These are phyloP conservation scores for Apotomis capreana DNA, from an alignment of 2,888 invertebrate genomes.

Conservation along the genomic window DNA sequence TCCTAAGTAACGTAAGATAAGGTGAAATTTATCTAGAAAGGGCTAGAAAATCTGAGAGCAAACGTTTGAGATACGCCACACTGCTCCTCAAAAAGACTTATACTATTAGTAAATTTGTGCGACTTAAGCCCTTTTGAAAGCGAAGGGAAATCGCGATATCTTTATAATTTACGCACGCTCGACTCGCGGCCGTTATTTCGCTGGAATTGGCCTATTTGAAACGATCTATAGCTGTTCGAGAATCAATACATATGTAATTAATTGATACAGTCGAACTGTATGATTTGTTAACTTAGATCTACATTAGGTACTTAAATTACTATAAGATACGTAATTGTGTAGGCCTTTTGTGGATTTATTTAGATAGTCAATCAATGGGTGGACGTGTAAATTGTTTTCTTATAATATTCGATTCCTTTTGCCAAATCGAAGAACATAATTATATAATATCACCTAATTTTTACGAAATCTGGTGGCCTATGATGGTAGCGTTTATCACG, in stretches of 20 bases:
- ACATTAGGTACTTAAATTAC: no score
- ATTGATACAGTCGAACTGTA: slow-evolving; percentile 9
- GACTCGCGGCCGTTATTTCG: slow-evolving; percentile 25
- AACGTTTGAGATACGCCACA: slow-evolving; percentile 30
- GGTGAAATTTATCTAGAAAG: slow-evolving; percentile 36
- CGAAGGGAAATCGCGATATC: slow-evolving; percentile 5
- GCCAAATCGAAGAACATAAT: no score
- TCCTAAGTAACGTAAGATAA: slow-evolving; percentile 15
- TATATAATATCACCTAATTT: no score
- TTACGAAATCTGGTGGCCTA: no score
- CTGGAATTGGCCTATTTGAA: slow-evolving; percentile 27
- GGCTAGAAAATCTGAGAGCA: slow-evolving; percentile 36
- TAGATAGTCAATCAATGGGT: no score
- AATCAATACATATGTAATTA: slow-evolving; percentile 27
- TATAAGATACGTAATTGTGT: no score
- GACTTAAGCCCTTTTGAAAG: slow-evolving; percentile 5
- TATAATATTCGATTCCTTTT: no score
- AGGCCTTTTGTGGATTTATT: no score
- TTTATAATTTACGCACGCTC: slow-evolving; percentile 20
- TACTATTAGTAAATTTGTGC: not conserved
- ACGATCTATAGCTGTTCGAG: slow-evolving; percentile 22
- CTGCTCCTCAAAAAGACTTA: not conserved
- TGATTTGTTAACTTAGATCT: not conserved
- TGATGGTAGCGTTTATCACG: no score
- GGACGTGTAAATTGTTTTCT: no score